Evolutionary conservation across 2,888 invertebrate genomes (phyloP).

Genomic region (Thereva unica): DNA sequence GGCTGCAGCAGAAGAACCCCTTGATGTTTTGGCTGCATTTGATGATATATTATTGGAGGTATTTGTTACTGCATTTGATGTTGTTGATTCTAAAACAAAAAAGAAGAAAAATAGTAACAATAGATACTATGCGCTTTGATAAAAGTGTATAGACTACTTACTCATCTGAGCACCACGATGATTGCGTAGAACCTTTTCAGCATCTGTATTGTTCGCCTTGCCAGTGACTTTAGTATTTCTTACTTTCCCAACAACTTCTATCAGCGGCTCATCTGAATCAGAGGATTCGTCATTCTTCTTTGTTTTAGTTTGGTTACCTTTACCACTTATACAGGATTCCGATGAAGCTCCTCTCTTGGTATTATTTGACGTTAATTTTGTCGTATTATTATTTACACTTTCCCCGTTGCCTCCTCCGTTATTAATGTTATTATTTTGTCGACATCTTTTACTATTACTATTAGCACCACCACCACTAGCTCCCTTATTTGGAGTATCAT

Average conservation of each 20-base stretch:
- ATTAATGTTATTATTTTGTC: conserved; percentile 48
- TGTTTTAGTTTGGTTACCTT: conserved; percentile 41
- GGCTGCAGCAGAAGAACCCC: conserved; percentile 20
- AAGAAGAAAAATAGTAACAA: conserved; percentile 1
- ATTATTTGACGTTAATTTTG: conserved; percentile 17
- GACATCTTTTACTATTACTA: conserved; percentile 51
- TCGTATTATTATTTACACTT: conserved; percentile 31
- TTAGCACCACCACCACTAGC: conserved; percentile 56
- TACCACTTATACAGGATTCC: conserved; percentile 15
- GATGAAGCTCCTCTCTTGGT: conserved; percentile 15
- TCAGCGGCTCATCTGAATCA: conserved; percentile 80
- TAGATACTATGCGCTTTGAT: not conserved
- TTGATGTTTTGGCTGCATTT: conserved; percentile 38
- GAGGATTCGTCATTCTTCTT: conserved; percentile 66
- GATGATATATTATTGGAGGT: conserved; percentile 2
- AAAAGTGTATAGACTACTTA: conserved; percentile 5
- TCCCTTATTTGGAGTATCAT: conserved; percentile 55
- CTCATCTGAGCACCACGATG: conserved; percentile 36
- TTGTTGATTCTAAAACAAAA: conserved; percentile 36
- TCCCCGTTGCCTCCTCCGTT: conserved; percentile 27
- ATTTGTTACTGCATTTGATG: conserved; percentile 42
- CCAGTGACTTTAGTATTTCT: conserved; percentile 55
- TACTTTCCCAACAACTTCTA: conserved; percentile 70
- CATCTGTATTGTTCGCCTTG: conserved; percentile 11
- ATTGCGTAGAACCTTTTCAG: conserved; percentile 38